phyloP scores from a whole-genome alignment of 2,888 invertebrate species.

The Drosophila prostipennis region DNA sequence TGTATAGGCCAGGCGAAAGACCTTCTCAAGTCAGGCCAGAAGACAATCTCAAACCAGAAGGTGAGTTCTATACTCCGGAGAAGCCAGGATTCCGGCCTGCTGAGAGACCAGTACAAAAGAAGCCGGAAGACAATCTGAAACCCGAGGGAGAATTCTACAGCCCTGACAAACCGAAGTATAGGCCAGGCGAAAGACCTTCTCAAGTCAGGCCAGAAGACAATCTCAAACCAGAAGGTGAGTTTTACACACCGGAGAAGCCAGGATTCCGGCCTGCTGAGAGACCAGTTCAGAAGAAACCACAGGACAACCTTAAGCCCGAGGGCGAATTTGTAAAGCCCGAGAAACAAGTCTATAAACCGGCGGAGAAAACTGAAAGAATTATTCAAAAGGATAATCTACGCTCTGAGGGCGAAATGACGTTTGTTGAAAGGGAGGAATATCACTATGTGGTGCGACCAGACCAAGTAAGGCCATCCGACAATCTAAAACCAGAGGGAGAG shows the following conservation, averaged over 20 bases:
- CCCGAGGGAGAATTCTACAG: constrained; percentile 85
- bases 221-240: constrained; percentile 86
- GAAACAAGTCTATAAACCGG: constrained; percentile 85
- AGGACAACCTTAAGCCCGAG: constrained; percentile 86
- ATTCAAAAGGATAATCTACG: constrained; percentile 85
- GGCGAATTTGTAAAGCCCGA: constrained; percentile 84
- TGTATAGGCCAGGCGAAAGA: constrained; percentile 83
- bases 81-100: constrained; percentile 85
- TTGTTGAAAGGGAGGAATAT: constrained; percentile 84
- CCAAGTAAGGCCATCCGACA: constrained; percentile 84
- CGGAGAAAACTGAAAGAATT: constrained; percentile 83
- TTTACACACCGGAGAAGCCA: constrained; percentile 85
- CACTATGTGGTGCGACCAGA: constrained; percentile 38
- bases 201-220: constrained; percentile 84
- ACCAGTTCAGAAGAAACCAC: constrained; percentile 83
- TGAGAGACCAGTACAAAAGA: constrained; percentile 84
- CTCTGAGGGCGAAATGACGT: constrained; percentile 81
- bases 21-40: constrained; percentile 85
- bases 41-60: constrained; percentile 86
- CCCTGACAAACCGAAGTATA: constrained; percentile 84
- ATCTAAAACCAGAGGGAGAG: constrained; percentile 81
- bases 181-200: constrained; percentile 84
- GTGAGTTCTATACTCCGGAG: constrained; percentile 80
- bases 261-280: constrained; percentile 84
- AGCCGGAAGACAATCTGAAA: constrained; percentile 85